phyloP scores from a whole-genome alignment of 1,140 invertebrate species.

The Solen grandis region DNA sequence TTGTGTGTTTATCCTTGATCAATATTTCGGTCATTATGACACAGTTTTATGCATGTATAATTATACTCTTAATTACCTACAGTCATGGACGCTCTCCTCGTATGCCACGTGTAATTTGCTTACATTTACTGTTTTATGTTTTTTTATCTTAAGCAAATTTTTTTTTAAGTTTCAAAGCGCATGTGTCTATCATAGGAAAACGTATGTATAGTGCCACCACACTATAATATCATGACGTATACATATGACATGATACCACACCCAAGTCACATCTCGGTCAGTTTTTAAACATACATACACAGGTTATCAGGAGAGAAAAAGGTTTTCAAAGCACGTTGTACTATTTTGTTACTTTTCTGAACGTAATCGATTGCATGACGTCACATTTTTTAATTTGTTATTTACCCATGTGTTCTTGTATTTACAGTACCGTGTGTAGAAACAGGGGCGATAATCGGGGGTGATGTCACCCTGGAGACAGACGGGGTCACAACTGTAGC shows the following conservation, averaged over 20 bases:
- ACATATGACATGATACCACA: not conserved
- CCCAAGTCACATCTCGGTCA: not conserved
- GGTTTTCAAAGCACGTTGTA: not conserved
- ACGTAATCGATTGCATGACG: not conserved
- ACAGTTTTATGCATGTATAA: too few relatives aligned
- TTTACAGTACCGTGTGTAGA: slow-evolving; percentile 17
- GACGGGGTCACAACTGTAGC: slow-evolving; percentile 18
- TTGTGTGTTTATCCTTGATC: not conserved
- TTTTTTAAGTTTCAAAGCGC: too few relatives aligned
- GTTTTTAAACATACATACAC: not conserved
- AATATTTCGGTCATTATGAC: not conserved
- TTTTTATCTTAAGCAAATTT: too few relatives aligned
- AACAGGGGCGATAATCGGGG: slow-evolving; percentile 5
- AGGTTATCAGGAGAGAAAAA: not conserved
- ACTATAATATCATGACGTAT: too few relatives aligned
- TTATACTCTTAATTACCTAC: too few relatives aligned
- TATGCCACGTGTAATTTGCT: too few relatives aligned
- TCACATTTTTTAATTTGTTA: not conserved
- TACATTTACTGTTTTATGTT: too few relatives aligned
- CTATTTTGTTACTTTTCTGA: not conserved
- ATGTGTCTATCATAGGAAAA: too few relatives aligned
- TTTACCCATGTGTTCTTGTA: too few relatives aligned
- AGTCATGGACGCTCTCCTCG: too few relatives aligned
- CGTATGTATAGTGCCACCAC: too few relatives aligned
- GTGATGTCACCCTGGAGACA: not conserved